Conservation (phyloP, 2,797 vertebrate genomes). For the Bryconaethiops microstoma region DNA sequence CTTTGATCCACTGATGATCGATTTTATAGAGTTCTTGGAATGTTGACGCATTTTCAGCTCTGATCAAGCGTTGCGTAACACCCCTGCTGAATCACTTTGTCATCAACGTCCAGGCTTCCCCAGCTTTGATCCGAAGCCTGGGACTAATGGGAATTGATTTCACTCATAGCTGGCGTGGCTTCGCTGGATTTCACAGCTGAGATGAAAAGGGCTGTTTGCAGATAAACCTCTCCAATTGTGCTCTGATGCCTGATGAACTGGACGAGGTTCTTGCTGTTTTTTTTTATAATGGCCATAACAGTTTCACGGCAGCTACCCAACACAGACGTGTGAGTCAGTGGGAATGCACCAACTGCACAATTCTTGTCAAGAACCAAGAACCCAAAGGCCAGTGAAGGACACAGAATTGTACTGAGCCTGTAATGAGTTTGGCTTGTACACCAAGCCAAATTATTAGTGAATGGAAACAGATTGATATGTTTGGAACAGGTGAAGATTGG, state of each 20-base stretch:
- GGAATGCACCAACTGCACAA: background rate
- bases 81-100: background rate
- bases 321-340: background rate
- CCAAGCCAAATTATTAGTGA: background rate
- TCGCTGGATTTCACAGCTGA: background rate
- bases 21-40: conserved; percentile 47
- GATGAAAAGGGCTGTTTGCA: background rate
- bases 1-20: conserved; percentile 33
- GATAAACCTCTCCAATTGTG: conserved; percentile 29
- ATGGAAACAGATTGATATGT: background rate
- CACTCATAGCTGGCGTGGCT: background rate
- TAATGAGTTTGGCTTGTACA: background rate
- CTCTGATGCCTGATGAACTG: background rate
- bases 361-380: no score
- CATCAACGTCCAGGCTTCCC: background rate
- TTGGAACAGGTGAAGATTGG: background rate
- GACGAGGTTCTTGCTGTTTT: background rate
- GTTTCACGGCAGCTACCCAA: background rate
- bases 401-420: background rate
- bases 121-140: background rate
- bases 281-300: background rate
- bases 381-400: background rate
- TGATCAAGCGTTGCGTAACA: background rate
- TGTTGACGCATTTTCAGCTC: conserved; percentile 35
- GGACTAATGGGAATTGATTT: background rate